phyloP scores from a whole-genome alignment of 1,140 invertebrate genomes.

The Sitophilus oryzae region DNA sequence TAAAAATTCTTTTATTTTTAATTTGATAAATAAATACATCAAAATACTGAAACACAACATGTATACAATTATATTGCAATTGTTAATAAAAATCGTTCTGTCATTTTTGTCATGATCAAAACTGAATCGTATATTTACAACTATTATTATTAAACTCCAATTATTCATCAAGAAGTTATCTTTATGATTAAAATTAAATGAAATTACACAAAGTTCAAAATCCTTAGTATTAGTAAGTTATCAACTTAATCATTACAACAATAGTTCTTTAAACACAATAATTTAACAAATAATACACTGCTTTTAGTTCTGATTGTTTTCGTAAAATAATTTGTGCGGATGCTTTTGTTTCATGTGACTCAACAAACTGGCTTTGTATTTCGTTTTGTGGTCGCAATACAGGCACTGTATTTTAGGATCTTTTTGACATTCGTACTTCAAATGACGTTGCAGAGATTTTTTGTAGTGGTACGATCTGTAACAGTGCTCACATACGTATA shows the following conservation, averaged over 20 bases:
- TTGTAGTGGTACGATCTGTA: constrained; percentile 1
- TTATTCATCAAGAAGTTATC: no score
- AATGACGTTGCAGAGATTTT: constrained; percentile 7
- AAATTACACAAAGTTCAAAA: no score
- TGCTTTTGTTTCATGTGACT: constrained; percentile 14
- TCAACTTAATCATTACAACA: no score
- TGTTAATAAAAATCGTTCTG: not conserved
- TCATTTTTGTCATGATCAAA: no score
- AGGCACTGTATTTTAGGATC: constrained; percentile 58
- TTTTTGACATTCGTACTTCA: constrained; percentile 13
- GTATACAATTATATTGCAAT: not conserved
- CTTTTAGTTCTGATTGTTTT: not conserved
- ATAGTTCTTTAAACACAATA: no score
- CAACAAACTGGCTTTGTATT: constrained; percentile 18
- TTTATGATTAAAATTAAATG: no score
- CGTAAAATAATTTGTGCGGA: not conserved
- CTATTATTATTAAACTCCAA: no score
- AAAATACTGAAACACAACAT: not conserved
- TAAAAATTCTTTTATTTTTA: not conserved
- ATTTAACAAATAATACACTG: no score
- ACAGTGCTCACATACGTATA: not conserved
- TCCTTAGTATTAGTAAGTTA: no score
- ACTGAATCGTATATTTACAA: no score
- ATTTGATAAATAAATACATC: not conserved
- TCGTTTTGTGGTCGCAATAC: constrained; percentile 41